phyloP scores from a whole-genome alignment of 92 coral and sea anemone species.

The Epizoanthus ramosus region DNA sequence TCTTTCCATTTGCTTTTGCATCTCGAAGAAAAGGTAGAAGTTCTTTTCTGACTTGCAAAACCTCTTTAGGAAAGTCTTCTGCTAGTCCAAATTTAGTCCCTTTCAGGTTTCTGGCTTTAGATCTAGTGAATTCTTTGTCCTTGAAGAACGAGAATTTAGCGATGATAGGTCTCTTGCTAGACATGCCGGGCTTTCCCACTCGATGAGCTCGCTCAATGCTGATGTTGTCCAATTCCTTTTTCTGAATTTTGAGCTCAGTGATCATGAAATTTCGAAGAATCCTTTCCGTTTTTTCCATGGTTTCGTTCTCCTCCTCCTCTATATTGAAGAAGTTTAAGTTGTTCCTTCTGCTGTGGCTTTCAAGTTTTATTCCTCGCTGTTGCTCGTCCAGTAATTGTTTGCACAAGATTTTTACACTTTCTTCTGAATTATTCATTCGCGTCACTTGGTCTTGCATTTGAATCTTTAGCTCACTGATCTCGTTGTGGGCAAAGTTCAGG shows the following conservation, averaged over 20 bases:
- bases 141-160: constrained; percentile 27
- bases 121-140: constrained; percentile 4
- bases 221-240: constrained; percentile 8
- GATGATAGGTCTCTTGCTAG: constrained; percentile 30
- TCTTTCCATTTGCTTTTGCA: constrained; percentile 15
- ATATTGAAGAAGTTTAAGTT: constrained; percentile 42
- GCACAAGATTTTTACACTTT: constrained; percentile 15
- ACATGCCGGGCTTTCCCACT: constrained; percentile 16
- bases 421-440: background rate
- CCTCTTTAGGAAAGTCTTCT: constrained; percentile 16
- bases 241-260: constrained; percentile 16
- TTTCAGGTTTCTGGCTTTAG: constrained; percentile 6
- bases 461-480: constrained; percentile 14
- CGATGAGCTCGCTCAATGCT: constrained; percentile 30
- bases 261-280: constrained; percentile 11
- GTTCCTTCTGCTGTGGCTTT: constrained; percentile 46
- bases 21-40: constrained; percentile 17
- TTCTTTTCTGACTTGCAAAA: constrained; percentile 6
- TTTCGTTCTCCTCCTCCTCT: constrained; percentile 12
- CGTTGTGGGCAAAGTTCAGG: constrained; percentile 31
- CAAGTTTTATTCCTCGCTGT: constrained; percentile 15
- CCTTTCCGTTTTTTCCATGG: background rate
- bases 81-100: background rate
- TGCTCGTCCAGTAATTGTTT: constrained; percentile 1
- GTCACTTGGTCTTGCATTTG: background rate